phyloP scores from a whole-genome alignment of 64 coral and sea anemone genomes.

The Actinia equina region DNA sequence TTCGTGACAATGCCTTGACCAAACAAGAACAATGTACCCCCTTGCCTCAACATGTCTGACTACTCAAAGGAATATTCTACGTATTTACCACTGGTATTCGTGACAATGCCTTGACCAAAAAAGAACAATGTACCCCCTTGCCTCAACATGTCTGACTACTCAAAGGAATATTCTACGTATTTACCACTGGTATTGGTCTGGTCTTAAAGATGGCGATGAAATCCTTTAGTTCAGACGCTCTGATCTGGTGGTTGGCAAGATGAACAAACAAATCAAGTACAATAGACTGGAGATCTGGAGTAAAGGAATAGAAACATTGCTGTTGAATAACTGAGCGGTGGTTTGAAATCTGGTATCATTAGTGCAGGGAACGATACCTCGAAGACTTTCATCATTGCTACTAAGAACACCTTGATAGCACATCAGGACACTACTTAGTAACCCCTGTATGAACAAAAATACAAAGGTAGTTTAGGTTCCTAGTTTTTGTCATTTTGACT shows the following conservation, averaged over 20 bases:
- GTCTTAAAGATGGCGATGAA: constrained; percentile 43
- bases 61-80: not conserved
- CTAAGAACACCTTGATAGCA: constrained; percentile 35
- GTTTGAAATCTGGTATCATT: no score
- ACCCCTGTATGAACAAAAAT: not conserved
- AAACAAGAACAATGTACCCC: no score
- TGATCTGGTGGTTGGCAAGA: constrained; percentile 42
- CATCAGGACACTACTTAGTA: constrained; percentile 16
- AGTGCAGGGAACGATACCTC: not conserved
- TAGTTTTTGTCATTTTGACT: no score
- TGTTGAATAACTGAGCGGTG: not conserved
- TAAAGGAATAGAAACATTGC: not conserved
- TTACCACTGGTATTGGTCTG: constrained; percentile 19
- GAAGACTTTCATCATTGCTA: not conserved
- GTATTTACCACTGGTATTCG: no score
- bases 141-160: no score
- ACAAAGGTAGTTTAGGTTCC: not conserved
- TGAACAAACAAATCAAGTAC: constrained; percentile 31
- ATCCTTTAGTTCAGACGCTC: constrained; percentile 35
- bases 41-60: no score
- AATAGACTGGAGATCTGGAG: constrained; percentile 31
- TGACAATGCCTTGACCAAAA: no score
- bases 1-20: no score
- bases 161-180: not conserved
- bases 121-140: no score